Evolutionary conservation across 2,888 invertebrate genomes (phyloP).

Genomic region (Asteroscopus sphinx): DNA sequence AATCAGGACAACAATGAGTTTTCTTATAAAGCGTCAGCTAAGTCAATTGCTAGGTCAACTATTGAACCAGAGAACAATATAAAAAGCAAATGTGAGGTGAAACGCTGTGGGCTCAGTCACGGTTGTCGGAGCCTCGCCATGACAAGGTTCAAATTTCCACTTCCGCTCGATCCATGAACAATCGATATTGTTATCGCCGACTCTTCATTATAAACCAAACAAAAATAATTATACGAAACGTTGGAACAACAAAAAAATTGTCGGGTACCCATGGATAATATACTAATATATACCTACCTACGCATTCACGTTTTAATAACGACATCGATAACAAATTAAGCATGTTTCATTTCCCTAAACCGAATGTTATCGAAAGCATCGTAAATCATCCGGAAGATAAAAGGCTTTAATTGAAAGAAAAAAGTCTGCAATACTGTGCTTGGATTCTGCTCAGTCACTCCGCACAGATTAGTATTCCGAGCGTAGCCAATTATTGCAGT

Average conservation of each 20-base stretch:
- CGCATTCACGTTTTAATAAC: conserved; percentile 63
- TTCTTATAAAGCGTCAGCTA: conserved; percentile 43
- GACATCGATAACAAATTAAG: conserved; percentile 62
- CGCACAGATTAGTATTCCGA: conserved; percentile 81
- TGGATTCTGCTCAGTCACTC: conserved; percentile 82
- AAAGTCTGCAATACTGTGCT: conserved; percentile 77
- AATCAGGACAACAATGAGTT: conserved; percentile 14
- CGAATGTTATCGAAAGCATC: conserved; percentile 68
- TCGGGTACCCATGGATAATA: too few relatives aligned
- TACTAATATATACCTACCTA: too few relatives aligned
- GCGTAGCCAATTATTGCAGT: conserved; percentile 82
- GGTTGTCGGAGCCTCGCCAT: conserved; percentile 78
- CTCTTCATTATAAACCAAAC: conserved; percentile 81
- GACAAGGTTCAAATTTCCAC: conserved; percentile 85
- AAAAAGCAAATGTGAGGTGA: conserved; percentile 77
- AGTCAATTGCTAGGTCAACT: conserved; percentile 61
- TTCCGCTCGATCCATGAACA: conserved; percentile 84
- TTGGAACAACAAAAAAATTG: conserved; percentile 63
- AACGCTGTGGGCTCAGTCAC: conserved; percentile 84
- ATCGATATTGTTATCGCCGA: conserved; percentile 84
- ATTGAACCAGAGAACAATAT: conserved; percentile 74
- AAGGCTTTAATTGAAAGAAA: conserved; percentile 84
- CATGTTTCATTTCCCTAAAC: conserved; percentile 64
- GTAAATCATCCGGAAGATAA: conserved; percentile 83
- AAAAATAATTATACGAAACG: conserved; percentile 77